Base-by-base conservation (phyloP, 2,888 invertebrate species). In the Azorinus chamasolen region DNA sequence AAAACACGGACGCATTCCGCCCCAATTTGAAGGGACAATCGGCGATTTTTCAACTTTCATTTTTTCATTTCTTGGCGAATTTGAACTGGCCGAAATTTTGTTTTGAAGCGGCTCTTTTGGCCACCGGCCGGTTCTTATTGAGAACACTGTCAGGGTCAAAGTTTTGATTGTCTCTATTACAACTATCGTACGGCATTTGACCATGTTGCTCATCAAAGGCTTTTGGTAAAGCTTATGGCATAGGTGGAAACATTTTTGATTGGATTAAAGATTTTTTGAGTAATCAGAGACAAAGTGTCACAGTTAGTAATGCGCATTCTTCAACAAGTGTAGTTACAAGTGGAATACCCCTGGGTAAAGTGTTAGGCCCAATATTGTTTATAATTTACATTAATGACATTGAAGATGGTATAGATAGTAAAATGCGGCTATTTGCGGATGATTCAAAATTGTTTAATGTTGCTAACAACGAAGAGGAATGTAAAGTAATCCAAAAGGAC, bases 311-410 rank as follows among this genome's bases (percentile, higher is more conserved):
- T 5, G 16, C 16, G n/a, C 14, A 32, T 6, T 79, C 78, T 5
- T 22, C 24, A 18, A 66, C 64, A 65, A 20, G 50, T 20, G 43
- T 51, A 32, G 66, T 79, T 0, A 63, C 59, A 39, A 65, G 62
- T 43, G 79, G 79, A 16, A 64, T 79, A 3, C 74, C 74, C 10
- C 79, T 74, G 41, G 79, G 79, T 2, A 70, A 57, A 20, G 70
- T 74, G 18, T 32, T 79, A 43, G 77, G 77, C 16, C 72, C 63
- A 0, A 39, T 39, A 27, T 16, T 68, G 8, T 75, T 64, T 43
- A n/a, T 70, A 16, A 39, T 70, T 2, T 73, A 65, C 55, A 59
- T 77, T 8, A 71, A 77, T 50, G 71, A 71, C 37, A 37, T 71
- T 32, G 57, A 45, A 46, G 65, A 76, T 12, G 20, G 6, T 10